Conservation (phyloP, 2,797 vertebrate genomes). For the Odontamblyopus rebecca region DNA sequence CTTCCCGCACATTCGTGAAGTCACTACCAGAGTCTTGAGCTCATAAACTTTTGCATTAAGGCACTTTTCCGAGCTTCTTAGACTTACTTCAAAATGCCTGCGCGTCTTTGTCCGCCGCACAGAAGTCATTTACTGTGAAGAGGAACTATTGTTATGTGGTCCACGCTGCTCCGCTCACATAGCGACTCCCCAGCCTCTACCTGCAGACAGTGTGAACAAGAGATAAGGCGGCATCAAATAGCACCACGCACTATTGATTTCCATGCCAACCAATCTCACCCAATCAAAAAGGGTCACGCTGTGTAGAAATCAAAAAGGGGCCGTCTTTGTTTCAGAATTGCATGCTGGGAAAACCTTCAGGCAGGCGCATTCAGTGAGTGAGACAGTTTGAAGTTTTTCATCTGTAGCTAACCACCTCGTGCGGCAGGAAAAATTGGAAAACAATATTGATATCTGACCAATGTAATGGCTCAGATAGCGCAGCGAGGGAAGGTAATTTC, state of each 20-base stretch:
- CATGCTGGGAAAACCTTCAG: conserved; percentile 75
- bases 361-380: conserved; percentile 64
- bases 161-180: conserved; percentile 35
- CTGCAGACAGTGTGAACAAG: conserved; percentile 75
- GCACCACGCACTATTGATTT: conserved; percentile 78
- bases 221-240: conserved; percentile 81
- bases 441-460: conserved; percentile 74
- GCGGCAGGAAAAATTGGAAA: conserved; percentile 69
- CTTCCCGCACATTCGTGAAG: background rate
- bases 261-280: conserved; percentile 81
- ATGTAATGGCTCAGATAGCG: conserved; percentile 60
- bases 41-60: background rate
- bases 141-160: conserved; percentile 63
- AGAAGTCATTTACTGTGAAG: conserved; percentile 66
- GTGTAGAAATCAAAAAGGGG: conserved; percentile 74
- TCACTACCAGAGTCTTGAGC: background rate
- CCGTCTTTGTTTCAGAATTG: conserved; percentile 78
- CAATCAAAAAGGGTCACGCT: conserved; percentile 83
- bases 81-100: conserved; percentile 48
- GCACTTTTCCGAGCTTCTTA: conserved; percentile 25
- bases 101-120: conserved; percentile 41
- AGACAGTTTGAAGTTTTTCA: conserved; percentile 77
- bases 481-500: conserved; percentile 41
- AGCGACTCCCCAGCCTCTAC: conserved; percentile 59
- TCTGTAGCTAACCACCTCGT: conserved; percentile 67